A percentile compares a stretch with the other conserved stretches of the same genome.
phyloP scores from a whole-genome alignment of 1,140 invertebrate genomes.

The Lepidurus arcticus region DNA sequence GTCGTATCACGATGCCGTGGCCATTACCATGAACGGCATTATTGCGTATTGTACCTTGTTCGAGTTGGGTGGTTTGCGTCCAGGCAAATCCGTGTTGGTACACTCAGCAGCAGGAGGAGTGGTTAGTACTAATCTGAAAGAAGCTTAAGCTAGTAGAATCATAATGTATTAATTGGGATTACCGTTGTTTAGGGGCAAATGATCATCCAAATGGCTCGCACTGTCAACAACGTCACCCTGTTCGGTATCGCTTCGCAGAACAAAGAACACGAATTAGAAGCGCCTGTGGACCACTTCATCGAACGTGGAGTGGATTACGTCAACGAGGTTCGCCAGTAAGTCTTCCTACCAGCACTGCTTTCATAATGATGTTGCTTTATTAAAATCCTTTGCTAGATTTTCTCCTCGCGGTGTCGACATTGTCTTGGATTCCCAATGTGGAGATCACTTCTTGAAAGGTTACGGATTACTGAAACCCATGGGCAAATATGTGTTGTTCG shows the following conservation, averaged over 20 bases:
- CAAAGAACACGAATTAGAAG: conserved; percentile 62
- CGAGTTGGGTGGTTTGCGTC: conserved; percentile 67
- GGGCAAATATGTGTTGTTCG: conserved; percentile 82
- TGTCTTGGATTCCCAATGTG: conserved; percentile 79
- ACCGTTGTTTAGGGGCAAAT: conserved; percentile 63
- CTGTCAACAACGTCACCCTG: conserved; percentile 71
- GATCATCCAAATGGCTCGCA: conserved; percentile 70
- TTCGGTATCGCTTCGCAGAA: conserved; percentile 77
- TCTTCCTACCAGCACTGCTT: background rate
- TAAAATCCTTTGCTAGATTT: conserved; percentile 49
- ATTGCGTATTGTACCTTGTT: conserved; percentile 80
- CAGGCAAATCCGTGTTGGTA: conserved; percentile 72
- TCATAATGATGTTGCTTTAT: background rate
- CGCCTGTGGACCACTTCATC: conserved; percentile 65
- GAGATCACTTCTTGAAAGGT: conserved; percentile 79
- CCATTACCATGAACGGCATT: conserved; percentile 77
- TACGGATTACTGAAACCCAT: conserved; percentile 78
- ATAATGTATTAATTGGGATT: no score
- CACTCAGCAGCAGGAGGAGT: conserved; percentile 83
- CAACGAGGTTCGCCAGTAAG: conserved; percentile 77
- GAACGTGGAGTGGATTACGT: conserved; percentile 71
- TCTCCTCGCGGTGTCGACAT: conserved; percentile 75
- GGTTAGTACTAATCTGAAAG: conserved; percentile 53
- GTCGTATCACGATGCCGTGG: conserved; percentile 70
- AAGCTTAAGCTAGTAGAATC: no score